Conservation (phyloP, 1,140 invertebrate genomes). For the Dendrolimus punctatus region DNA sequence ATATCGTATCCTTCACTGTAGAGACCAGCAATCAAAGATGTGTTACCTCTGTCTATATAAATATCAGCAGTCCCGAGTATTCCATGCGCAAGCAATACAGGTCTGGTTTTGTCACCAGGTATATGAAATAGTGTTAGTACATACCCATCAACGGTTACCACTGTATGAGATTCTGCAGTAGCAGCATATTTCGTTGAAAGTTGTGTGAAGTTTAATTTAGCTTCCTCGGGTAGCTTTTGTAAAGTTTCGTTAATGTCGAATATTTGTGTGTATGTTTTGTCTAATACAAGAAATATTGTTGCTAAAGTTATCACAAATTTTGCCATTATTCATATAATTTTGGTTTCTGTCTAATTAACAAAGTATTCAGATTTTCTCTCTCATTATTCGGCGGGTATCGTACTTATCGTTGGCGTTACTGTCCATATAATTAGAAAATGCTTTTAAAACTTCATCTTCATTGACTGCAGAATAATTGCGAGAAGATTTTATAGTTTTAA, state of each 20-base stretch:
- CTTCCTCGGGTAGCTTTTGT: conserved; percentile 10
- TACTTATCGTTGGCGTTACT: no score
- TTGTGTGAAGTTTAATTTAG: conserved; percentile 11
- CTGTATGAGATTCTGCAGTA: conserved; percentile 6
- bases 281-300: not conserved
- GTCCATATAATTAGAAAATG: no score
- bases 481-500: no score
- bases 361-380: no score
- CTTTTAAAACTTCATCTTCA: no score
- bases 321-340: no score
- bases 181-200: conserved; percentile 15
- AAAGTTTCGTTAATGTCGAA: conserved; percentile 2
- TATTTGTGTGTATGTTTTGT: not conserved
- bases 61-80: conserved; percentile 75
- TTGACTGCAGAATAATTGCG: no score
- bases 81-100: conserved; percentile 78
- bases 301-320: not conserved
- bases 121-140: conserved; percentile 18
- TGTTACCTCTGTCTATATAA: conserved; percentile 75
- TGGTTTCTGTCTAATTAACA: no score
- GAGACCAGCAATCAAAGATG: conserved; percentile 72
- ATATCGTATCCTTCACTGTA: conserved; percentile 77
- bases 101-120: conserved; percentile 7
- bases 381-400: no score
- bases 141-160: conserved; percentile 21